phyloP scores from a whole-genome alignment of 2,888 invertebrate genomes.

The Eristalinus aeneus region DNA sequence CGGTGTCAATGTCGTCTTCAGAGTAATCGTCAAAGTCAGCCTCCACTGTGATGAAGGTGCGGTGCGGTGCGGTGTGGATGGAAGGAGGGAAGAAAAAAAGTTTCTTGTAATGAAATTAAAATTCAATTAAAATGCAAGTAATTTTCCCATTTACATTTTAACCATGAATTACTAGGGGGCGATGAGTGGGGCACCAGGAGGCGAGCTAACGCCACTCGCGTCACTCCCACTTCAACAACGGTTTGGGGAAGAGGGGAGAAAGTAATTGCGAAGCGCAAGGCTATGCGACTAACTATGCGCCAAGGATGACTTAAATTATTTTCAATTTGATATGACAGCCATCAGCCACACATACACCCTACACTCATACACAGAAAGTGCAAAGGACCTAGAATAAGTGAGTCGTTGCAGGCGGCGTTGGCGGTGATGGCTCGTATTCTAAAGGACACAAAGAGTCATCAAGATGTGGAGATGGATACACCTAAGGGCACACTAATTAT shows the following conservation, averaged over 20 bases:
- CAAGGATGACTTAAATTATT: constrained; percentile 59
- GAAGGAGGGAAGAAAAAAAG: constrained; percentile 23
- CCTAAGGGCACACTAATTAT: constrained; percentile 65
- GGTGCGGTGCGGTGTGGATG: neutral
- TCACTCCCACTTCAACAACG: neutral
- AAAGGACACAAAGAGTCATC: constrained; percentile 62
- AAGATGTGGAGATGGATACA: constrained; percentile 52
- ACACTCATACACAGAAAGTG: neutral
- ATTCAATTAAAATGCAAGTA: constrained; percentile 71
- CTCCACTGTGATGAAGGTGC: neutral
- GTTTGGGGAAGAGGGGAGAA: too few relatives aligned
- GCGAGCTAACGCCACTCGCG: neutral
- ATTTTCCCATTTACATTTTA: constrained; percentile 71
- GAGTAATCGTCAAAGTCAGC: neutral
- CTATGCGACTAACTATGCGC: constrained; percentile 32
- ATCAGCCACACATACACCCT: neutral
- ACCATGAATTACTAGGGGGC: constrained; percentile 60
- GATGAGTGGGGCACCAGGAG: constrained; percentile 17
- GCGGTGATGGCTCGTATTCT: constrained; percentile 14
- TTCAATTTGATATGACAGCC: constrained; percentile 35
- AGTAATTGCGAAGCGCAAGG: constrained; percentile 31
- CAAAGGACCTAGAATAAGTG: constrained; percentile 35
- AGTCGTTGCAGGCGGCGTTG: neutral
- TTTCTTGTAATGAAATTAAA: constrained; percentile 67
- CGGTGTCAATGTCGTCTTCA: constrained; percentile 43